These are phyloP conservation scores for Herpailurus yagouaroundi DNA, from an alignment of 2,113 vertebrate species.

Conservation along the genomic window DNA sequence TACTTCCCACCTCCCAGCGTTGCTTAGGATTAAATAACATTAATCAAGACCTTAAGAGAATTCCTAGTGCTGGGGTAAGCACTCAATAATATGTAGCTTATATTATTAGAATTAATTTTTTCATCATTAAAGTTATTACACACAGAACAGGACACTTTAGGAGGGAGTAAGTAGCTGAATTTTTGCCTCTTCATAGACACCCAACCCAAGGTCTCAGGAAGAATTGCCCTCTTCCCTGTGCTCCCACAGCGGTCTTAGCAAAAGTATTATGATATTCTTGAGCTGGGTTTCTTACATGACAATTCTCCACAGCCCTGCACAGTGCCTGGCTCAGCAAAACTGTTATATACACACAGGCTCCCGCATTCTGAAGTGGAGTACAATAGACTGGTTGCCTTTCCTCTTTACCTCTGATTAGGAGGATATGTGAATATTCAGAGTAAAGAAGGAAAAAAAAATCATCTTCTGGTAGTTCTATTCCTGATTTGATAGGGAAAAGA, in stretches of 20 bases:
- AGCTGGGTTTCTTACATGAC: background rate
- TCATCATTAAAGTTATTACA: constrained; percentile 19
- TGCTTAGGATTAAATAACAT: background rate
- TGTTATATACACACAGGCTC: background rate
- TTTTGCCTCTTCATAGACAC: background rate
- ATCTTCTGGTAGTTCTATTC: background rate
- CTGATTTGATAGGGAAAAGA: background rate
- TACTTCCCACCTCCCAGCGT: background rate
- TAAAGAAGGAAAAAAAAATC: background rate
- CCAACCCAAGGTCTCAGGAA: background rate
- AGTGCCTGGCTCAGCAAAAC: background rate
- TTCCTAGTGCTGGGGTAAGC: background rate
- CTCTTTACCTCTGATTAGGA: background rate
- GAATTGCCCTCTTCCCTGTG: background rate
- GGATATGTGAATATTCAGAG: background rate
- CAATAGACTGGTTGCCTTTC: background rate
- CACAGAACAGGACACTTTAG: background rate
- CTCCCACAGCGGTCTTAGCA: background rate
- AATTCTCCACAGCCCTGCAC: background rate
- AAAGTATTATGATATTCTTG: background rate
- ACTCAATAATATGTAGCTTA: background rate
- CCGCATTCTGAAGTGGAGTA: background rate
- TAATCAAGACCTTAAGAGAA: background rate
- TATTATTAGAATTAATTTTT: background rate
- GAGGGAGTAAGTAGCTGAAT: background rate